Conservation (phyloP, 2,797 vertebrate genomes). For the Prionace glauca region DNA sequence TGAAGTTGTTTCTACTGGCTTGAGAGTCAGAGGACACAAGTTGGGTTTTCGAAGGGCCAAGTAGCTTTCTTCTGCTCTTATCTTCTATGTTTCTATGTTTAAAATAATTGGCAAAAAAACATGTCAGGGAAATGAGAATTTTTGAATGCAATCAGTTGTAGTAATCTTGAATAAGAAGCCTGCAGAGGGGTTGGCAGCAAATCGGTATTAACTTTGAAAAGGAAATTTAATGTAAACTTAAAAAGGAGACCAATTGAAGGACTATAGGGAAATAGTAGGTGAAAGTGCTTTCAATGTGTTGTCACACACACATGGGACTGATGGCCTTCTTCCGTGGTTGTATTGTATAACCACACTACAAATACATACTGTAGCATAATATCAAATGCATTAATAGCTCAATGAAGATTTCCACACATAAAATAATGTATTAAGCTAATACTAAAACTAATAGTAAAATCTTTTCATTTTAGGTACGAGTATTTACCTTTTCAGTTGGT, state of each 20-base stretch:
- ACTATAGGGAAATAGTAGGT: neutral
- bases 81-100: too few relatives aligned
- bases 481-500: constrained; percentile 97
- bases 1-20: neutral
- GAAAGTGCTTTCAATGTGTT: neutral
- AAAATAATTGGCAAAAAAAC: neutral
- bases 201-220: neutral
- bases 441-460: too few relatives aligned
- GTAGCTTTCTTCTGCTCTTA: too few relatives aligned
- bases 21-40: neutral
- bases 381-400: neutral
- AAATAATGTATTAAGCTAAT: too few relatives aligned
- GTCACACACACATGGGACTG: neutral
- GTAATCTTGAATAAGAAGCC: neutral
- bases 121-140: neutral
- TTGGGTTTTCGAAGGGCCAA: neutral
- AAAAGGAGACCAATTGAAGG: neutral
- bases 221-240: neutral
- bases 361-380: neutral
- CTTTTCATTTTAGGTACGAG: constrained; percentile 69
- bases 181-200: neutral
- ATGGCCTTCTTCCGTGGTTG: neutral
- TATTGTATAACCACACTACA: neutral
- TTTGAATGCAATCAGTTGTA: neutral
- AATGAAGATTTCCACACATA: neutral